Base-by-base conservation (phyloP, 2,113 vertebrate genomes). In the Callithrix jacchus region DNA sequence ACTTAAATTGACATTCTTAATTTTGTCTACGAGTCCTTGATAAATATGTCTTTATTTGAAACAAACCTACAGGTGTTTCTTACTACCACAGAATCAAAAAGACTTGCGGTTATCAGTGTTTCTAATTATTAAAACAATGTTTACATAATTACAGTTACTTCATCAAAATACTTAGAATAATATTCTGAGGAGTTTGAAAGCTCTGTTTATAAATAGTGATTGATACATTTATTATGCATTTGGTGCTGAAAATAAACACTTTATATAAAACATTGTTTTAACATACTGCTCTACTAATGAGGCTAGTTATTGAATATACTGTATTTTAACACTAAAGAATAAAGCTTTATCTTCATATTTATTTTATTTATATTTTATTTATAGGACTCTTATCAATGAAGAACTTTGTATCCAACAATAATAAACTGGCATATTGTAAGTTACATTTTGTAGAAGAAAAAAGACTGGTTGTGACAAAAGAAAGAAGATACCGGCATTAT, bases 141-240 rank as follows among this genome's bases (percentile, higher is more conserved):
- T 97, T 95, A 97, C 97, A 97, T 97, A 97, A 98, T 98, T 98
- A 97, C 97, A 92, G 93, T 91, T 96, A 98, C 74, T 97, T 97
- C 95, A 96, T 42, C 94, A 70, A 98, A 97, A 97, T 92, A 97
- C 93, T 96, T 98, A 83, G 80, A 96, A 96, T 85, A 97, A 96
- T 89, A 96, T 96, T 98, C 94, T 97, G 95, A 95, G 98, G 98
- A 97, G 97, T 92, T 96, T 97, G 97, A 97, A 98, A 97, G 87
- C 37, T n/a, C n/a, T 97, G 85, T 96, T 98, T 95, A 98, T 98
- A 98, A 98, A 98, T 98, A 98, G 96, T 91, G 84, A 98, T 47
- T 97, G 91, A 87, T 89, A 96, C 91, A 95, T 84, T 98, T 93
- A 95, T 73, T 73, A 94, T 25, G 16, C 52, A 95, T 85, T 96